phyloP scores from a whole-genome alignment of 2,888 invertebrate genomes.

The Drosophila ezoana region DNA sequence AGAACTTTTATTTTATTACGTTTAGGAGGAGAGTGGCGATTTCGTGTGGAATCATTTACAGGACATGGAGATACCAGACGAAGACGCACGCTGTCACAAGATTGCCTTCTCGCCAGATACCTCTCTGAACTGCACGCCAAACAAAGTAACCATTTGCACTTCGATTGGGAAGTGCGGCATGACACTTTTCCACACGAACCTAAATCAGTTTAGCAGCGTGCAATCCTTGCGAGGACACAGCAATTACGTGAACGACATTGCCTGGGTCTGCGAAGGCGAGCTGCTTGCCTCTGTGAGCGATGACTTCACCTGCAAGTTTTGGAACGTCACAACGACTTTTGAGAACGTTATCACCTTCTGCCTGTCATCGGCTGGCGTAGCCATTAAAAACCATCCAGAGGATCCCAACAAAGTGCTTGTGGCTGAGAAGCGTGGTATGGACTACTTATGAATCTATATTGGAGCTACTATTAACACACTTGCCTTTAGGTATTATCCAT shows the following conservation, averaged over 20 bases:
- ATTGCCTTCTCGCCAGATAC: conserved; percentile 88
- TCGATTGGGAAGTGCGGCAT: conserved; percentile 87
- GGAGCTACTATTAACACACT: background rate
- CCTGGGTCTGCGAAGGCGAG: conserved; percentile 89
- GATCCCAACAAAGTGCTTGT: conserved; percentile 90
- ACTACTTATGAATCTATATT: too few species aligned
- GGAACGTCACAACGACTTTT: conserved; percentile 86
- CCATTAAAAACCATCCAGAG: conserved; percentile 89
- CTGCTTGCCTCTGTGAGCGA: conserved; percentile 91
- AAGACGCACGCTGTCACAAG: conserved; percentile 86
- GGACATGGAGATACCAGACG: conserved; percentile 86
- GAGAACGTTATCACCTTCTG: conserved; percentile 87
- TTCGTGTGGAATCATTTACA: conserved; percentile 86
- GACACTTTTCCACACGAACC: conserved; percentile 86
- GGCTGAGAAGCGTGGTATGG: conserved; percentile 88
- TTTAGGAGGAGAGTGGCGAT: conserved; percentile 86
- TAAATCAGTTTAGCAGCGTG: conserved; percentile 85
- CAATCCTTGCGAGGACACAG: conserved; percentile 87
- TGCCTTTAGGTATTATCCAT: conserved; percentile 86
- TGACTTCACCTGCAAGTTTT: conserved; percentile 90
- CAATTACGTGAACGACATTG: conserved; percentile 89
- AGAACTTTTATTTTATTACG: background rate
- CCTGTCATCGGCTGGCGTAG: conserved; percentile 89
- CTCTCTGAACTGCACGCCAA: conserved; percentile 87
- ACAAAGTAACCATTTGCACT: conserved; percentile 84